Evolutionary conservation across 2,888 invertebrate species (phyloP).

Genomic region (Platypus cylindrus): DNA sequence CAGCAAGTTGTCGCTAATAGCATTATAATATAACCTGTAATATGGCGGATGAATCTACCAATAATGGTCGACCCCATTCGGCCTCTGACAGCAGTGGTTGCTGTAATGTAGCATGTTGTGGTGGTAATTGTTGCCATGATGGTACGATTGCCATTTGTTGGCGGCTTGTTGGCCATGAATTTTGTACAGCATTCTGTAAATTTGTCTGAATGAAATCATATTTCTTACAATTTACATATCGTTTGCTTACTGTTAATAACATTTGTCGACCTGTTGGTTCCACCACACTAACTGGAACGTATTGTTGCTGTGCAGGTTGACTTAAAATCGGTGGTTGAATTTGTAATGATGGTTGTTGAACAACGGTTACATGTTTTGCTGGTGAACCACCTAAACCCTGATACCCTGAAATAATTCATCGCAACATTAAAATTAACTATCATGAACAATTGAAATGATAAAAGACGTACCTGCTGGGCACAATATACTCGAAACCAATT

Average conservation of each 20-base stretch:
- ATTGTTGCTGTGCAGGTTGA: constrained; percentile 75
- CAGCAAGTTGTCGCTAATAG: neutral
- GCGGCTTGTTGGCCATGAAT: constrained; percentile 57
- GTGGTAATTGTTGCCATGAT: constrained; percentile 71
- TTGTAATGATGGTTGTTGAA: constrained; percentile 57
- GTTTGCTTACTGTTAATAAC: constrained; percentile 50
- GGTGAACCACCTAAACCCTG: constrained; percentile 59
- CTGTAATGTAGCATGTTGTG: constrained; percentile 45
- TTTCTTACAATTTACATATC: neutral
- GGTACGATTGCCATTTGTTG: constrained; percentile 69
- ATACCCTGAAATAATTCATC: constrained; percentile 34
- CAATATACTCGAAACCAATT: constrained; percentile 86
- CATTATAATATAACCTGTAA: constrained; percentile 36
- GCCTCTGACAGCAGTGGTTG: constrained; percentile 47
- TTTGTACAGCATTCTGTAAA: constrained; percentile 48
- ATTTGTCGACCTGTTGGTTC: constrained; percentile 73
- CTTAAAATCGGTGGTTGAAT: constrained; percentile 70
- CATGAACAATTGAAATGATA: neutral
- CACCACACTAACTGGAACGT: constrained; percentile 88
- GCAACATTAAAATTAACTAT: neutral
- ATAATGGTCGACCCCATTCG: constrained; percentile 61
- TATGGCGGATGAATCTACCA: constrained; percentile 64
- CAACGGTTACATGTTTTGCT: constrained; percentile 56
- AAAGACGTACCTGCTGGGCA: constrained; percentile 58
- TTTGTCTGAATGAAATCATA: constrained; percentile 3